phyloP scores from a whole-genome alignment of 2,888 invertebrate genomes.

The Gastracanthus pulcherrimus region DNA sequence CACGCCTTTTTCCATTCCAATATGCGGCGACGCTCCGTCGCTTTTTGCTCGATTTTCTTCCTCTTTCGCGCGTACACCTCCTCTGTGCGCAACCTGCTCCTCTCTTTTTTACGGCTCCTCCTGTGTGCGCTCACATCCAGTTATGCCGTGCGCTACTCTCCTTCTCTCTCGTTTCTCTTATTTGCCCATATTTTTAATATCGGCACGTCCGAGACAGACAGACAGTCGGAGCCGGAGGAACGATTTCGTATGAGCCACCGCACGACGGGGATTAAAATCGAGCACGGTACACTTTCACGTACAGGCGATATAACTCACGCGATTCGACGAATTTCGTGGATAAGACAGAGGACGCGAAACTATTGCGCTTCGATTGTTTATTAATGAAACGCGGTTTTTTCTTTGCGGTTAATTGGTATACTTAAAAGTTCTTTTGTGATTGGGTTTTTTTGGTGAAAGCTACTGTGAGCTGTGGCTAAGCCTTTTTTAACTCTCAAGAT shows the following conservation, averaged over 20 bases:
- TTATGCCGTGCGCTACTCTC: background rate
- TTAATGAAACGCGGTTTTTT: background rate
- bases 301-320: background rate
- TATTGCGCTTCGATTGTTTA: background rate
- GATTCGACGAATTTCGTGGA: background rate
- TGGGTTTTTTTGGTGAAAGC: too few species aligned
- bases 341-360: too few species aligned
- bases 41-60: slow-evolving; percentile 10
- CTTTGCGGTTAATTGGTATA: background rate
- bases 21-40: background rate
- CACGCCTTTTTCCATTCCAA: slow-evolving; percentile 17
- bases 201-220: slow-evolving; percentile 2
- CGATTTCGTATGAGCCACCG: background rate
- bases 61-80: too few species aligned
- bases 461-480: too few species aligned
- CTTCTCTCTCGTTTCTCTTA: background rate
- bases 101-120: background rate
- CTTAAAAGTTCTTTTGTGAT: too few species aligned
- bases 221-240: background rate
- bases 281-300: background rate
- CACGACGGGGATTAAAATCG: slow-evolving; percentile 14
- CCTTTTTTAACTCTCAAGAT: too few species aligned
- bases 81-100: background rate
- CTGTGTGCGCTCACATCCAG: background rate
- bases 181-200: slow-evolving; percentile 39